These are phyloP conservation scores for Rhagoletis pomonella DNA, from an alignment of 1,140 invertebrate genomes.

Conservation along the genomic window DNA sequence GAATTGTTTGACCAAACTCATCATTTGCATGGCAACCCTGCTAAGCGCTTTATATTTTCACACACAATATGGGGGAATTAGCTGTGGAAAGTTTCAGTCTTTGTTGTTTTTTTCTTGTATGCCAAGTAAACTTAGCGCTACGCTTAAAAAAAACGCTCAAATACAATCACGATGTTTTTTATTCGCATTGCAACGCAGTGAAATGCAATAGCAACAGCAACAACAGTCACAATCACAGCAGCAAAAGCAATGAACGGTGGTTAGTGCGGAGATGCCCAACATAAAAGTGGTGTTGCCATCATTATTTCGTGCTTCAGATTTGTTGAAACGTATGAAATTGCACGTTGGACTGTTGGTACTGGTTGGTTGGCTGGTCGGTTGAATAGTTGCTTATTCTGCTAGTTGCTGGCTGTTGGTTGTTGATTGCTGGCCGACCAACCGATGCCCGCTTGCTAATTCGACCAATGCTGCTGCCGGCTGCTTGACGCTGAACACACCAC, in stretches of 20 bases:
- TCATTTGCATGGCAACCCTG: too few species aligned
- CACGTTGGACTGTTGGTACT: neutral
- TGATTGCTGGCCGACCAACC: too few species aligned
- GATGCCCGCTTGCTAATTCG: neutral
- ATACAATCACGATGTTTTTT: neutral
- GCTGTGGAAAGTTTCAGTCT: neutral
- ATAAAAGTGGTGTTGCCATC: conserved; percentile 20
- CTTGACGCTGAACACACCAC: neutral
- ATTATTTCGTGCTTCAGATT: neutral
- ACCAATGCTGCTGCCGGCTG: neutral
- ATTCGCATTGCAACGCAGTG: neutral
- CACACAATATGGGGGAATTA: neutral
- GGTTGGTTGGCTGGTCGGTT: neutral
- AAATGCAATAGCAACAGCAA: conserved; percentile 2
- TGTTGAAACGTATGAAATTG: neutral
- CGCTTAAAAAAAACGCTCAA: too few species aligned
- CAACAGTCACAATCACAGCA: neutral
- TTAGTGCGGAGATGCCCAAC: neutral
- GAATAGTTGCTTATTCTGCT: neutral
- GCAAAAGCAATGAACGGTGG: neutral
- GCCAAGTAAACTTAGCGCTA: too few species aligned
- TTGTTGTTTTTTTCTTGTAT: too few species aligned
- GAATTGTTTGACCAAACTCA: too few species aligned
- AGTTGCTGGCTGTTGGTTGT: too few species aligned
- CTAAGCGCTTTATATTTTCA: neutral